Conservation (phyloP, 2,113 vertebrate genomes). For the Fregata magnificens region DNA sequence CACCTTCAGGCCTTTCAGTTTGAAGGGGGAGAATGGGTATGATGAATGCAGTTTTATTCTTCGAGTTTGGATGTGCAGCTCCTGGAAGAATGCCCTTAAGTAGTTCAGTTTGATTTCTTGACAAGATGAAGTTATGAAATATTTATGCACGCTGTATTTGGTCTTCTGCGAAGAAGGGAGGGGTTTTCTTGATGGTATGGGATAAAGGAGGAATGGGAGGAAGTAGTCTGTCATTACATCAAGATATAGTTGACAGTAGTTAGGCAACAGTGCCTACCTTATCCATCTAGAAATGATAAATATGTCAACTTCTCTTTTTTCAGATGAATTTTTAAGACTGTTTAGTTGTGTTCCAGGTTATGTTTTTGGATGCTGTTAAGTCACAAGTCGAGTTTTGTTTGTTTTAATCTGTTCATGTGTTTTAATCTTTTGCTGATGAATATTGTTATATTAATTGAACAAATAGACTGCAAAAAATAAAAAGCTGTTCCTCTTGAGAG, state of each 20-base stretch:
- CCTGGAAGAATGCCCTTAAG: conserved; percentile 43
- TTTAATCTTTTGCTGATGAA: background rate
- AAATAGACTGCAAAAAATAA: background rate
- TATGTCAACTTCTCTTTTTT: background rate
- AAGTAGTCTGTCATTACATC: background rate
- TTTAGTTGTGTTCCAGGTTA: background rate
- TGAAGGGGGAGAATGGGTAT: background rate
- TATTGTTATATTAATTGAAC: background rate
- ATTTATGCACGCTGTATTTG: conserved; percentile 40
- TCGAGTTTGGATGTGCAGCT: background rate
- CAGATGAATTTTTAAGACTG: background rate
- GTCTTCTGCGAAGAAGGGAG: background rate
- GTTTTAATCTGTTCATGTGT: background rate
- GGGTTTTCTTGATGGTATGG: background rate
- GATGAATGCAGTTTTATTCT: background rate
- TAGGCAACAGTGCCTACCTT: background rate
- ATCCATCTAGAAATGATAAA: background rate
- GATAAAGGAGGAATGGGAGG: background rate
- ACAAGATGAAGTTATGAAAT: conserved; percentile 53
- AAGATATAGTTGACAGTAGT: background rate
- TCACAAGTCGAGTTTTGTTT: background rate
- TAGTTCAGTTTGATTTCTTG: conserved; percentile 50
- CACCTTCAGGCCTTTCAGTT: background rate
- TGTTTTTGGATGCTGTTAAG: background rate
- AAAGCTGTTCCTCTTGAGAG: background rate